These are phyloP conservation scores for Podargus strigoides DNA, from an alignment of 2,797 vertebrate genomes.

Conservation along the genomic window DNA sequence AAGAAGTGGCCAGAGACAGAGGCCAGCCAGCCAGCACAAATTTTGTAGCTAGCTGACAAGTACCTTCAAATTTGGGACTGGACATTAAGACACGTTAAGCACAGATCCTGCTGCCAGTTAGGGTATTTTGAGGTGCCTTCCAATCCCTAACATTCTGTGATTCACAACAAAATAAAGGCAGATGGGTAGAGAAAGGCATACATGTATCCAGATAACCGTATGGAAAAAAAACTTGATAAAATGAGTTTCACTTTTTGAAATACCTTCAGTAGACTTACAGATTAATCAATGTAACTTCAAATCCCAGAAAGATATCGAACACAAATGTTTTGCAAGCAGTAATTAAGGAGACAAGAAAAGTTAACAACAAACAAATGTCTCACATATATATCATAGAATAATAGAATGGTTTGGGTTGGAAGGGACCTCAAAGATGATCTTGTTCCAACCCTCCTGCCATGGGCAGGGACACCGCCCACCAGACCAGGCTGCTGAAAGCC, in stretches of 20 bases:
- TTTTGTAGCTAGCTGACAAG: not conserved
- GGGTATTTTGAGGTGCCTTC: too few species aligned
- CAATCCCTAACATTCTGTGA: too few species aligned
- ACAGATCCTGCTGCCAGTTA: not conserved
- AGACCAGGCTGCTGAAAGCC: too few species aligned
- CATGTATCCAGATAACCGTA: not conserved
- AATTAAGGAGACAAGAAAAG: not conserved
- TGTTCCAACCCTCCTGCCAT: too few species aligned
- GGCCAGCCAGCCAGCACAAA: not conserved
- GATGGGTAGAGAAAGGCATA: not conserved
- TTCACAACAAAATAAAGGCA: not conserved
- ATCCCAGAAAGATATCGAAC: not conserved
- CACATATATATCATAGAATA: not conserved
- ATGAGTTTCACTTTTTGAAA: not conserved
- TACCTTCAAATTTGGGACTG: not conserved
- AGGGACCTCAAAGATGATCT: too few species aligned
- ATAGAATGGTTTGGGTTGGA: too few species aligned
- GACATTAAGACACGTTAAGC: not conserved
- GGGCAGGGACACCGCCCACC: too few species aligned
- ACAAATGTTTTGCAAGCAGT: not conserved
- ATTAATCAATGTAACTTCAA: not conserved
- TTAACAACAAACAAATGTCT: not conserved
- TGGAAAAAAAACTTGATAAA: not conserved
- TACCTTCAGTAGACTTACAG: not conserved
- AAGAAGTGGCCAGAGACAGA: not conserved